phyloP scores from a whole-genome alignment of 2,113 vertebrate species.

The Ramphastos sulfuratus region DNA sequence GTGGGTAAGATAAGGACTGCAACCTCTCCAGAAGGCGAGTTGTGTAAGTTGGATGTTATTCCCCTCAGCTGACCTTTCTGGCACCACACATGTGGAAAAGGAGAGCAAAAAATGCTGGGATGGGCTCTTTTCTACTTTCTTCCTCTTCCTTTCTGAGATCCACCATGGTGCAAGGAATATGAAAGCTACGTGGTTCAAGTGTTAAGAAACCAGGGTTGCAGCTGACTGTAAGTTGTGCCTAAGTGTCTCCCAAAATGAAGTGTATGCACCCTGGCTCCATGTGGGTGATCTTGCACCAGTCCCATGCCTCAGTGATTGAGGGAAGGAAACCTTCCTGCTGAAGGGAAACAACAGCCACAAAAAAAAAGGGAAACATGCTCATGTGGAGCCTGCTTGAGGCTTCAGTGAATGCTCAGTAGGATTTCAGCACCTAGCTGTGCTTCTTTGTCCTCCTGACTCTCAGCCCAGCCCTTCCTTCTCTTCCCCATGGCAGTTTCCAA shows the following conservation, averaged over 20 bases:
- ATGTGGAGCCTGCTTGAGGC: neutral
- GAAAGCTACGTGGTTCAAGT: neutral
- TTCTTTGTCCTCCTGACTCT: neutral
- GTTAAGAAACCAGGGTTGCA: neutral
- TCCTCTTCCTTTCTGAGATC: neutral
- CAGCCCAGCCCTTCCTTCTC: neutral
- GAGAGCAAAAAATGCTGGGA: neutral
- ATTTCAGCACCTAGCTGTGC: neutral
- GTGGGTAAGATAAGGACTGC: neutral
- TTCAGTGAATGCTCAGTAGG: accelerated
- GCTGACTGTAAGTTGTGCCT: neutral
- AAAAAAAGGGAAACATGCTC: accelerated
- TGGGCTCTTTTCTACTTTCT: neutral
- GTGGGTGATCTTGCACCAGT: neutral
- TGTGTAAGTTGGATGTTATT: accelerated
- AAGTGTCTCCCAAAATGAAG: neutral
- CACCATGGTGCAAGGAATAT: neutral
- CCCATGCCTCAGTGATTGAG: accelerated
- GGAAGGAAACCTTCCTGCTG: neutral
- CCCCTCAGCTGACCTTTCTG: neutral
- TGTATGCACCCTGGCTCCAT: neutral
- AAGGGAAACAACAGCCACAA: neutral
- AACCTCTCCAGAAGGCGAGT: neutral
- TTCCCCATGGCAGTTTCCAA: neutral
- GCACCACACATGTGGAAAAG: neutral